phyloP scores from a whole-genome alignment of 1,140 invertebrate genomes.

The Callitettix versicolor region DNA sequence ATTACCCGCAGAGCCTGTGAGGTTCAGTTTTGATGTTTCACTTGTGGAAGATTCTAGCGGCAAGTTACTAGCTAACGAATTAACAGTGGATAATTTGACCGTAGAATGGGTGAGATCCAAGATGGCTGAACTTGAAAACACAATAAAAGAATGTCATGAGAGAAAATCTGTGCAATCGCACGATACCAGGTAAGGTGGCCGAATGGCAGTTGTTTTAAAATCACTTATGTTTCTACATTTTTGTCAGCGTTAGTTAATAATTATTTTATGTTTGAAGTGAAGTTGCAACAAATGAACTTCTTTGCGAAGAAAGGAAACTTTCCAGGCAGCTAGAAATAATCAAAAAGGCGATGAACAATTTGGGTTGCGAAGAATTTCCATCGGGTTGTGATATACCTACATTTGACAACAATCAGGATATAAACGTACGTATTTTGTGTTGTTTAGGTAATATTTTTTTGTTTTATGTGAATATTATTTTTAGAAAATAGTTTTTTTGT shows the following conservation, averaged over 20 bases:
- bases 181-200: slow-evolving; percentile 12
- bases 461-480: not conserved
- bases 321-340: slow-evolving; percentile 70
- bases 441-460: not conserved
- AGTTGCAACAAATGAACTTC: slow-evolving; percentile 46
- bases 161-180: slow-evolving; percentile 3
- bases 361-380: slow-evolving; percentile 76
- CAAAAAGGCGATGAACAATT: slow-evolving; percentile 64
- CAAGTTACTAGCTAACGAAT: slow-evolving; percentile 64
- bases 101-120: slow-evolving; percentile 73
- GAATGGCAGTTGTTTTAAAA: not conserved
- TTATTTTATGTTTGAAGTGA: slow-evolving; percentile 21
- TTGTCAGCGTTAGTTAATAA: slow-evolving; percentile 6
- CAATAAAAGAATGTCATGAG: slow-evolving; percentile 55
- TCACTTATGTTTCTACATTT: not conserved
- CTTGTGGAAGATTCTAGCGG: slow-evolving; percentile 74
- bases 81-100: slow-evolving; percentile 85
- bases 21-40: slow-evolving; percentile 73
- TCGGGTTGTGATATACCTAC: slow-evolving; percentile 64
- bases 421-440: too few species aligned
- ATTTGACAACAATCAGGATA: slow-evolving; percentile 20
- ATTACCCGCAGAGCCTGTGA: slow-evolving; percentile 54
- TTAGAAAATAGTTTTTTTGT: not conserved
- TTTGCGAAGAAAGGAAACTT: slow-evolving; percentile 70
- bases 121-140: slow-evolving; percentile 60